phyloP scores from a whole-genome alignment of 1,140 invertebrate genomes.

The Neomicropteryx cornuta region DNA sequence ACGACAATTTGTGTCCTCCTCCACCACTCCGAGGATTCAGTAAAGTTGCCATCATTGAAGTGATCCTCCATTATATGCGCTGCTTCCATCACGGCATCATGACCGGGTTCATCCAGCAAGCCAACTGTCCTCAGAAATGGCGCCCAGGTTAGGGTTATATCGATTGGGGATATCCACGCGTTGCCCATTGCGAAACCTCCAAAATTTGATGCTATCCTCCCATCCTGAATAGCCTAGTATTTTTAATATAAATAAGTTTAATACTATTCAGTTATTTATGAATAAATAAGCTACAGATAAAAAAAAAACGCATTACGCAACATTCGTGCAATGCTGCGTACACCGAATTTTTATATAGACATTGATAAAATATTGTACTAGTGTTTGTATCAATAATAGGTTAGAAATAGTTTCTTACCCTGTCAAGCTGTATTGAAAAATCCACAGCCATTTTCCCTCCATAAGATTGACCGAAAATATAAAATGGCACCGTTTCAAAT shows the following conservation, averaged over 20 bases:
- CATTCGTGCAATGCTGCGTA: neutral
- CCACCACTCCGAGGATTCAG: conserved; percentile 53
- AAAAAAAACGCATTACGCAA: no score
- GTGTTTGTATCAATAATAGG: no score
- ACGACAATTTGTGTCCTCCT: conserved; percentile 47
- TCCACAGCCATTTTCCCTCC: conserved; percentile 83
- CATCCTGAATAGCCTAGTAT: conserved; percentile 53
- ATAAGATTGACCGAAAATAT: conserved; percentile 78
- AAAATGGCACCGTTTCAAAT: conserved; percentile 60
- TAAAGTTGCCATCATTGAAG: conserved; percentile 42
- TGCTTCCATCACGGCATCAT: conserved; percentile 35
- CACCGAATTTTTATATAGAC: neutral
- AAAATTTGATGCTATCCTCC: conserved; percentile 57
- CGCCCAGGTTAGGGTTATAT: conserved; percentile 69
- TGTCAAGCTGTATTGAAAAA: conserved; percentile 50
- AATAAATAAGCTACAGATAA: neutral
- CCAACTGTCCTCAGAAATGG: conserved; percentile 55
- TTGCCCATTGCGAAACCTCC: conserved; percentile 72
- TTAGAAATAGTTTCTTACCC: no score
- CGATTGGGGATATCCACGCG: conserved; percentile 77
- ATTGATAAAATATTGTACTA: neutral
- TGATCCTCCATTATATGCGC: conserved; percentile 39
- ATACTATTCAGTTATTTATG: conserved; percentile 3
- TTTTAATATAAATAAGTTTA: conserved; percentile 19
- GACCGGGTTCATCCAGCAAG: conserved; percentile 48